Evolutionary conservation across 2,113 vertebrate genomes (phyloP), one percentile per base, ranked within the genome.

Genomic region (Accipiter cooperii): DNA sequence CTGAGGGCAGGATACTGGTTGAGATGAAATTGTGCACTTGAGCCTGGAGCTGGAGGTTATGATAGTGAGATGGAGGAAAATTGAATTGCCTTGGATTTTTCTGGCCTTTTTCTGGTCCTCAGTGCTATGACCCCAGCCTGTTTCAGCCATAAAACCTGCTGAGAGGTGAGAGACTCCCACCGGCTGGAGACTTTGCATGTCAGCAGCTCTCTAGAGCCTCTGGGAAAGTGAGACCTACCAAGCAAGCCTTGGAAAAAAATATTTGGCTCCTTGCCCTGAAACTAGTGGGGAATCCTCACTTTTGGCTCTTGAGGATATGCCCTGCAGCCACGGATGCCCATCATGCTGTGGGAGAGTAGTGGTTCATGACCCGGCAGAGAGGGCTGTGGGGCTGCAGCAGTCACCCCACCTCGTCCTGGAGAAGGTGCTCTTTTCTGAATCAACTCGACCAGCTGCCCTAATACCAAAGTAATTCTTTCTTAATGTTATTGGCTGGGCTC

Each of bases 261-360:
- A 12, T 8, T 34, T 38, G 66, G 6, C 54, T 74, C 22, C 25
- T 84, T 31, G 12, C 33, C 57, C 36, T 66, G 29, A 25, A 19
- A 22, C 21, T 15, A 13, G 46, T 28, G 19, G 26, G 12, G 16
- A 75, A 31, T 42, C 36, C 49, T 69, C 13, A 9, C 31, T 51
- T 73, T 36, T 46, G 61, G 29, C 34, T 75, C 63, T 52, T 0
- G 8, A 76, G 52, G 58, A 25, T 13, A 6, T 20, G 34, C 13
- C 5, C 1, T 22, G 31, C 31, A 61, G 60, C 17, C 31, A 20
- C 1, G 3, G 51, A 6, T 2, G 2, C 44, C 68, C 22, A 11
- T 4, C 1, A 2, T 17, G 21, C 28, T 2, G 0, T 8, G 52
- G 44, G 34, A 47, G 20, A 42, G 31, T 6, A 5, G 17, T 6